Percentiles rank a stretch among this genome's conserved stretches.
phyloP scores from a whole-genome alignment of 2,888 invertebrate species.

The Callimorpha dominula region DNA sequence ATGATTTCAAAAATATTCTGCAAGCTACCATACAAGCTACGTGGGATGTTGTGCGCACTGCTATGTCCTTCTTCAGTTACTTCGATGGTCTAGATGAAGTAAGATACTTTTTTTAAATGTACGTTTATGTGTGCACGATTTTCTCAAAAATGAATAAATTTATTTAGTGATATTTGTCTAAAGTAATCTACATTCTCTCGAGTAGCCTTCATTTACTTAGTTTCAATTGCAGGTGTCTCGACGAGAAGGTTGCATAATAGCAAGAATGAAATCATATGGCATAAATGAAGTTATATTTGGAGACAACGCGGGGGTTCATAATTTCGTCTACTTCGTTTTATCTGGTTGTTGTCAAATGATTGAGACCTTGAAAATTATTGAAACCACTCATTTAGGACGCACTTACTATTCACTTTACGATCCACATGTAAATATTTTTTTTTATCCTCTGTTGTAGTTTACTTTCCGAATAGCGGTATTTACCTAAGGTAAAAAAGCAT shows the following conservation, averaged over 20 bases:
- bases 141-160: background rate
- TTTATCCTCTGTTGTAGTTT: background rate
- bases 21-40: conserved; percentile 86
- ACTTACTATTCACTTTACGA: conserved; percentile 79
- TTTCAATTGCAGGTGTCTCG: conserved; percentile 75
- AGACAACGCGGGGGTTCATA: conserved; percentile 79
- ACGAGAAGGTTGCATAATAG: conserved; percentile 89
- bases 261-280: conserved; percentile 87
- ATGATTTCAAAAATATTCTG: conserved; percentile 88
- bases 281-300: conserved; percentile 86
- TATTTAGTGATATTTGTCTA: background rate
- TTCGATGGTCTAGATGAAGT: conserved; percentile 88
- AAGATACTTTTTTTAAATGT: conserved; percentile 18
- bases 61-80: conserved; percentile 88
- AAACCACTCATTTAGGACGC: conserved; percentile 59
- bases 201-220: background rate
- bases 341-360: conserved; percentile 88
- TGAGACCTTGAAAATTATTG: conserved; percentile 81
- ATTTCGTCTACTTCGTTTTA: conserved; percentile 86
- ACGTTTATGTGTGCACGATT: background rate
- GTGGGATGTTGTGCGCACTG: conserved; percentile 87
- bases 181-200: background rate
- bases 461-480: background rate
- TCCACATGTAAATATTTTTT: conserved; percentile 70
- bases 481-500: too few relatives aligned